phyloP scores from a whole-genome alignment of 2,113 vertebrate genomes.

The Empidonax alnorum region DNA sequence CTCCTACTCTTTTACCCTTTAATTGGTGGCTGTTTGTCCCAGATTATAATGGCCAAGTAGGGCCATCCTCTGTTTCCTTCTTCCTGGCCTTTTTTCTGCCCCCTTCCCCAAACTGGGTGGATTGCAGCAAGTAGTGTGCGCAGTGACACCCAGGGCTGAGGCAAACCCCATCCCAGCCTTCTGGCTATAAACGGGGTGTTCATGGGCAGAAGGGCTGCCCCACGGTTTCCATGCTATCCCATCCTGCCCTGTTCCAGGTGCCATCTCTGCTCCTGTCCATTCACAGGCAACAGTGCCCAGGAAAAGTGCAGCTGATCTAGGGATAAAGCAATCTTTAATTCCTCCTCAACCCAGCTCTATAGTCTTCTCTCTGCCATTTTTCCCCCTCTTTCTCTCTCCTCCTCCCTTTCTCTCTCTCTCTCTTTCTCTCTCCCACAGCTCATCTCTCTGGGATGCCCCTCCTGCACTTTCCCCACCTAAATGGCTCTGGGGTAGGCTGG shows the following conservation, averaged over 20 bases:
- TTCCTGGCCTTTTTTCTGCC: neutral
- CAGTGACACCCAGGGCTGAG: neutral
- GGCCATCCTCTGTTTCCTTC: neutral
- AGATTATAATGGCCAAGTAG: neutral
- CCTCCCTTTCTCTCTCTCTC: no score
- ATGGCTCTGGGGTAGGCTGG: neutral
- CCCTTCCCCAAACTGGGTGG: neutral
- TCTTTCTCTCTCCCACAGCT: neutral
- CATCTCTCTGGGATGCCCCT: neutral
- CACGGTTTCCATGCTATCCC: accelerated
- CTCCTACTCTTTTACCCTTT: neutral
- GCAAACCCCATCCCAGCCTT: neutral
- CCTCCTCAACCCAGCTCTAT: neutral
- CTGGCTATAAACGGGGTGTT: neutral
- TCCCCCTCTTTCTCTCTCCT: no score
- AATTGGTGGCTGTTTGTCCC: neutral
- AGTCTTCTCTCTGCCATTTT: neutral
- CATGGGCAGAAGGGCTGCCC: neutral
- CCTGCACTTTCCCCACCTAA: neutral
- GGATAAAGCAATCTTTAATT: neutral
- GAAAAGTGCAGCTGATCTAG: neutral
- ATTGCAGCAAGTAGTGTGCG: neutral
- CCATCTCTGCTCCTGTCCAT: neutral
- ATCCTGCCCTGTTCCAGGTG: neutral
- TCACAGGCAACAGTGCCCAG: accelerated